Evolutionary conservation across 2,888 invertebrate genomes (phyloP).

Genomic region (Idaea dimidiata): DNA sequence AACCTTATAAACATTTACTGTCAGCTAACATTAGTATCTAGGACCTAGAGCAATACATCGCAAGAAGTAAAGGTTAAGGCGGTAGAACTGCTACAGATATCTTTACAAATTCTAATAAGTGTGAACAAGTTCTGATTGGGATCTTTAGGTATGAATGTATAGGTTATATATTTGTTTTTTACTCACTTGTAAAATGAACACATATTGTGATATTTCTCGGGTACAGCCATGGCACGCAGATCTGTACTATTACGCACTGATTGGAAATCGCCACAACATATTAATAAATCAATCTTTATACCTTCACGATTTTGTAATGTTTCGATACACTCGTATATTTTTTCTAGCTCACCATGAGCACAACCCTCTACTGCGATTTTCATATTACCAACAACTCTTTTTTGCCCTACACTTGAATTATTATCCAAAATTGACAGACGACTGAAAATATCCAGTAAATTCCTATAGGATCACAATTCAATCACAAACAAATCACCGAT

Average conservation of each 20-base stretch:
- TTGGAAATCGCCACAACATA: slow-evolving; percentile 99
- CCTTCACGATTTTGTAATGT: slow-evolving; percentile 86
- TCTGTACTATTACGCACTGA: slow-evolving; percentile 94
- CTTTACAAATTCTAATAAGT: not conserved
- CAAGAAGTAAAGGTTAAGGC: too few species aligned
- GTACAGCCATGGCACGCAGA: slow-evolving; percentile 96
- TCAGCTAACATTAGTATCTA: too few species aligned
- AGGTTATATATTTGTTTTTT: not conserved
- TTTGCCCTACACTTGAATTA: not conserved
- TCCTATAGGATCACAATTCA: not conserved
- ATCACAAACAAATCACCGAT: not conserved
- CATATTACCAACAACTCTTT: slow-evolving; percentile 76
- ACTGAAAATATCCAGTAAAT: too few species aligned
- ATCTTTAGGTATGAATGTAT: not conserved
- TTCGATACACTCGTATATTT: slow-evolving; percentile 93
- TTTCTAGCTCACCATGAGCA: slow-evolving; percentile 98
- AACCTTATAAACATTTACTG: too few species aligned
- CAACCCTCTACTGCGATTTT: slow-evolving; percentile 98
- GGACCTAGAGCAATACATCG: too few species aligned
- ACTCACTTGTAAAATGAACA: slow-evolving; percentile 61
- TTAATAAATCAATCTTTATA: slow-evolving; percentile 92
- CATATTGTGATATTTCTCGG: slow-evolving; percentile 93
- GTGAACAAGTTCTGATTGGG: not conserved
- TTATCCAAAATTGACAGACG: not conserved
- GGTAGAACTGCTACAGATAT: not conserved